A percentile compares a stretch with the other conserved stretches of the same genome.
These are phyloP conservation scores for Zosterops japonicus DNA, from an alignment of 2,113 vertebrate genomes.

Conservation along the genomic window DNA sequence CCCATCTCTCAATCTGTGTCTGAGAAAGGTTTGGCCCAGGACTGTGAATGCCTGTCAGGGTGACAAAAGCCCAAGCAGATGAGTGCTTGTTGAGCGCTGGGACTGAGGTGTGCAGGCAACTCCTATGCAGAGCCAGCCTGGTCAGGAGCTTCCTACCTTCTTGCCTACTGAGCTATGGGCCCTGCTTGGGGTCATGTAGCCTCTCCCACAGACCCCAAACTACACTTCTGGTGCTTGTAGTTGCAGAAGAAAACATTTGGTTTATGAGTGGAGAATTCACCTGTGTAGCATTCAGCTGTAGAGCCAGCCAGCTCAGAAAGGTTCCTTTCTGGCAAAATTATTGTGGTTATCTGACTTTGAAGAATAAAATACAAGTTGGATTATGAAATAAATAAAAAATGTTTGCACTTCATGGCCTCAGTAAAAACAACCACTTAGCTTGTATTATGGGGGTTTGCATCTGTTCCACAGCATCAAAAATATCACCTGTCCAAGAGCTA, in stretches of 20 bases:
- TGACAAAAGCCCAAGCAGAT: background rate
- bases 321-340: background rate
- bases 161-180: background rate
- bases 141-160: background rate
- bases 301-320: background rate
- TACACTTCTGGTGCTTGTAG: background rate
- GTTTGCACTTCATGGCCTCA: background rate
- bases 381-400: background rate
- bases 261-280: background rate
- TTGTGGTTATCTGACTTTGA: background rate
- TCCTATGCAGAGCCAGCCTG: background rate
- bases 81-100: accelerated
- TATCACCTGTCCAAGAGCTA: background rate
- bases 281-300: background rate
- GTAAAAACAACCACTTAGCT: background rate
- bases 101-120: background rate
- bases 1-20: background rate
- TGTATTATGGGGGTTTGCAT: background rate
- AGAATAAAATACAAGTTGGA: background rate
- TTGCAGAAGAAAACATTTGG: background rate
- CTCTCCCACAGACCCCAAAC: background rate
- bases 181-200: background rate
- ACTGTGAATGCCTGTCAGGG: background rate
- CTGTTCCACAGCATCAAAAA: background rate
- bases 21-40: background rate